Conservation (phyloP, 1,140 invertebrate species). For the Bacillus rossius region DNA sequence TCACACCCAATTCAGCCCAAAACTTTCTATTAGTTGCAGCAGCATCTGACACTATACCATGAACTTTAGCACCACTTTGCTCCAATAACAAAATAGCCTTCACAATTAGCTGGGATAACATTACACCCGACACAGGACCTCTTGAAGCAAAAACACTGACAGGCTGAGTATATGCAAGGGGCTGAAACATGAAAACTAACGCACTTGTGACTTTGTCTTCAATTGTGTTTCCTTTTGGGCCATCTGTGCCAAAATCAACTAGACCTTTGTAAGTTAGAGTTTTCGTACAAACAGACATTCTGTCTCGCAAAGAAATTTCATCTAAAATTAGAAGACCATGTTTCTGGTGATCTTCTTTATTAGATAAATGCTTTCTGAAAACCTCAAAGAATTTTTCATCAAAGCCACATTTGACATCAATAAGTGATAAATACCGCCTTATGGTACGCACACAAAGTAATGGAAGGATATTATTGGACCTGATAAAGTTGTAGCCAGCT, state of each 20-base stretch:
- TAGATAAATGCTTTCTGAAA: too few species aligned
- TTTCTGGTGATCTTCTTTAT: constrained; percentile 4
- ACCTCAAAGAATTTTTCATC: too few species aligned
- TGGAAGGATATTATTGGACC: too few species aligned
- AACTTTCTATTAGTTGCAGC: constrained; percentile 15
- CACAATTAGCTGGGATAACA: constrained; percentile 17
- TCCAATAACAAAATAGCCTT: constrained; percentile 16
- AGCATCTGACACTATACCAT: constrained; percentile 16
- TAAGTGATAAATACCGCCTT: too few species aligned
- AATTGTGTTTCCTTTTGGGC: not conserved
- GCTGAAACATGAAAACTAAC: constrained; percentile 20
- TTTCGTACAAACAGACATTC: constrained; percentile 10
- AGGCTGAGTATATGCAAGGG: constrained; percentile 14
- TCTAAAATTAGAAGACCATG: constrained; percentile 19
- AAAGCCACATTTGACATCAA: too few species aligned
- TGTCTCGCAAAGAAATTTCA: constrained; percentile 18
- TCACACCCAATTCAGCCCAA: constrained; percentile 8
- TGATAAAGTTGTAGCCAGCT: too few species aligned
- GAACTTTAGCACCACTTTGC: constrained; percentile 14
- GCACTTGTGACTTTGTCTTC: constrained; percentile 15
- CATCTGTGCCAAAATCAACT: constrained; percentile 16
- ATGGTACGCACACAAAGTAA: too few species aligned
- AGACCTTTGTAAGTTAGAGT: constrained; percentile 14
- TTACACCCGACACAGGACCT: constrained; percentile 9
- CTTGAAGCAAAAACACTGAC: constrained; percentile 18